Percentiles rank a stretch among this genome's conserved stretches.
These are phyloP conservation scores for Drosophila neoperkinsi DNA, from an alignment of 2,888 invertebrate genomes.

Conservation along the genomic window DNA sequence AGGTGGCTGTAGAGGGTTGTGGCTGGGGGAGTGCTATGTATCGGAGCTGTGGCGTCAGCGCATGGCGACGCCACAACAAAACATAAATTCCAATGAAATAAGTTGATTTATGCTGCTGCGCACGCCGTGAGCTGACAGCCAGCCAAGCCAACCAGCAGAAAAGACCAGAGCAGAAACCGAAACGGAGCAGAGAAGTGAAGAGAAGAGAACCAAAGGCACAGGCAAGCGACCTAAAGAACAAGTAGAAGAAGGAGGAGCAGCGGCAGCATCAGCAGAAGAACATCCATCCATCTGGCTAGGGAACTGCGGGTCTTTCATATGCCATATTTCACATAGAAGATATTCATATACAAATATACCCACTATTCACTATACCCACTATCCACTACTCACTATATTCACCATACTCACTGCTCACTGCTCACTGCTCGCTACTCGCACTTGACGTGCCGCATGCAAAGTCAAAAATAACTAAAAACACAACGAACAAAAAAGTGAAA, in stretches of 20 bases:
- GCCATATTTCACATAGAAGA: conserved; percentile 71
- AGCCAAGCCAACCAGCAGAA: conserved; percentile 16
- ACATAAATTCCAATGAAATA: conserved; percentile 82
- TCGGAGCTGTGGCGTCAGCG: conserved; percentile 51
- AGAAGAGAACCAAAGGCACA: conserved; percentile 6
- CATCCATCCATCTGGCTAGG: conserved; percentile 56
- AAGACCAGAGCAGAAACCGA: conserved; percentile 6
- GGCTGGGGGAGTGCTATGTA: not conserved
- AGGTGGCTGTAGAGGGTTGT: not conserved
- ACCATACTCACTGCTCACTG: conserved; percentile 26
- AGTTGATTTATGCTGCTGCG: conserved; percentile 80
- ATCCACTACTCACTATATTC: conserved; percentile 25
- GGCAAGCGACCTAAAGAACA: conserved; percentile 42
- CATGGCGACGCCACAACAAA: conserved; percentile 68
- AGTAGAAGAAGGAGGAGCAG: conserved; percentile 8
- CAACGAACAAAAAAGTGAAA: conserved; percentile 12
- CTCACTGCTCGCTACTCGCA: conserved; percentile 24
- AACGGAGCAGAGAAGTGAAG: not conserved
- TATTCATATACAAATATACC: conserved; percentile 21
- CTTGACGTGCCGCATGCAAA: conserved; percentile 78
- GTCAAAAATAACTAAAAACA: conserved; percentile 69
- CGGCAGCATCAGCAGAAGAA: not conserved
- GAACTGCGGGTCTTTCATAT: conserved; percentile 57
- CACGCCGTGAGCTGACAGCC: conserved; percentile 76
- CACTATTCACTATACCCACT: conserved; percentile 24